Evolutionary conservation across 2,113 vertebrate species (phyloP).

Genomic region (Seriola rivoliana): DNA sequence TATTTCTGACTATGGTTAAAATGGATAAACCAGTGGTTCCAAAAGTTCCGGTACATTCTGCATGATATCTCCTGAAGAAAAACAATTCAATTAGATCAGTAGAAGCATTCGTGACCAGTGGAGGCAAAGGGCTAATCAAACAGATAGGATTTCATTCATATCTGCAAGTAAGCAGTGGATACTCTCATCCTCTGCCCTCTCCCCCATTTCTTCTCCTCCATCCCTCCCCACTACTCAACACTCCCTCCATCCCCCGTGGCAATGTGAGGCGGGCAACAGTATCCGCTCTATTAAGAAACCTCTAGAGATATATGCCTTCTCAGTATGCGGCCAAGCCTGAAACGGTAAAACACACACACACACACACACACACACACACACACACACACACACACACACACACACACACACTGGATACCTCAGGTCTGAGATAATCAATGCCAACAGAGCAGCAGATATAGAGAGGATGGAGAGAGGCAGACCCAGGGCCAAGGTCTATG

Average conservation of each 20-base stretch:
- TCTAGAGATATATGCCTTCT: constrained; percentile 77
- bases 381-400: constrained; percentile 20
- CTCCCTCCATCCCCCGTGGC: constrained; percentile 66
- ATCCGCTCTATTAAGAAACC: constrained; percentile 74
- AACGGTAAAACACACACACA: constrained; percentile 52
- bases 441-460: constrained; percentile 63
- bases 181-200: constrained; percentile 60
- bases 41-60: background rate
- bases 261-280: constrained; percentile 66
- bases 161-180: constrained; percentile 47
- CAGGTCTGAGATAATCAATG: constrained; percentile 75
- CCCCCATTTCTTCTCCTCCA: constrained; percentile 38
- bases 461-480: constrained; percentile 42
- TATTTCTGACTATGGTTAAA: background rate
- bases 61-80: constrained; percentile 40
- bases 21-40: background rate
- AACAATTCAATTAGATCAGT: constrained; percentile 37
- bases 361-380: constrained; percentile 20
- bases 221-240: constrained; percentile 31
- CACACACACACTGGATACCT: constrained; percentile 29
- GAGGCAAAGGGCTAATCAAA: constrained; percentile 68
- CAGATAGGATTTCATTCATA: constrained; percentile 66
- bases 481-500: constrained; percentile 59
- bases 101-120: constrained; percentile 36
- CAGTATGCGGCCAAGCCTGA: constrained; percentile 69